Conservation (phyloP, 2,113 vertebrate species). For the Rana temporaria region DNA sequence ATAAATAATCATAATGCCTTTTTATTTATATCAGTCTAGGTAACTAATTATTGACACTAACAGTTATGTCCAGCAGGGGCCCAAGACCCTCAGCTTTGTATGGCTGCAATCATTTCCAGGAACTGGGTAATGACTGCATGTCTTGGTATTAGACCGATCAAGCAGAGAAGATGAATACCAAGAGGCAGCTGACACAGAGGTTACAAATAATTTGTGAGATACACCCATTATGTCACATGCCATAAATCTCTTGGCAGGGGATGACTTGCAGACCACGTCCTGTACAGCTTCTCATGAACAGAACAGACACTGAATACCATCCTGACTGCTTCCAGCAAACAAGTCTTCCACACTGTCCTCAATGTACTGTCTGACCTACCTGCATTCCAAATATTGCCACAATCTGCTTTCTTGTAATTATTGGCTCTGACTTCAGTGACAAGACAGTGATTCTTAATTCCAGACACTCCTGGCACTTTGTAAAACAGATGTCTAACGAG, state of each 20-base stretch:
- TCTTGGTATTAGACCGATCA: not conserved
- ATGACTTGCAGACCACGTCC: constrained; percentile 10
- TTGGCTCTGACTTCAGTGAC: not conserved
- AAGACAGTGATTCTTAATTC: not conserved
- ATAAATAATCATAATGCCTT: too few species aligned
- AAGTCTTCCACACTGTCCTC: not conserved
- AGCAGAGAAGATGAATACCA: not conserved
- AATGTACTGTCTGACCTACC: not conserved
- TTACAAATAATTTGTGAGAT: constrained; percentile 32
- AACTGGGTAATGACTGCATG: not conserved
- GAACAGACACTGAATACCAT: constrained; percentile 8
- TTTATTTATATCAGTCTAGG: too few species aligned
- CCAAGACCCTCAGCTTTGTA: not conserved
- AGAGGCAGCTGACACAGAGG: constrained; percentile 6
- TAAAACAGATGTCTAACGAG: not conserved
- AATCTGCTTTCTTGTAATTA: not conserved
- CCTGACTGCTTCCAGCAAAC: constrained; percentile 8
- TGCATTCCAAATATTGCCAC: not conserved
- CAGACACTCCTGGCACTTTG: not conserved
- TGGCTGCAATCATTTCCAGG: not conserved
- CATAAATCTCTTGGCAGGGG: constrained; percentile 1
- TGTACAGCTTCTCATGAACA: constrained; percentile 7
- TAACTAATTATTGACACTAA: too few species aligned
- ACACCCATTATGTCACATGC: constrained; percentile 29
- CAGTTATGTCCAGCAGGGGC: too few species aligned